Evolutionary conservation across 2,797 vertebrate genomes (phyloP), one percentile per base, ranked within the genome.

Genomic region (Poeciliopsis paucimaculata): DNA sequence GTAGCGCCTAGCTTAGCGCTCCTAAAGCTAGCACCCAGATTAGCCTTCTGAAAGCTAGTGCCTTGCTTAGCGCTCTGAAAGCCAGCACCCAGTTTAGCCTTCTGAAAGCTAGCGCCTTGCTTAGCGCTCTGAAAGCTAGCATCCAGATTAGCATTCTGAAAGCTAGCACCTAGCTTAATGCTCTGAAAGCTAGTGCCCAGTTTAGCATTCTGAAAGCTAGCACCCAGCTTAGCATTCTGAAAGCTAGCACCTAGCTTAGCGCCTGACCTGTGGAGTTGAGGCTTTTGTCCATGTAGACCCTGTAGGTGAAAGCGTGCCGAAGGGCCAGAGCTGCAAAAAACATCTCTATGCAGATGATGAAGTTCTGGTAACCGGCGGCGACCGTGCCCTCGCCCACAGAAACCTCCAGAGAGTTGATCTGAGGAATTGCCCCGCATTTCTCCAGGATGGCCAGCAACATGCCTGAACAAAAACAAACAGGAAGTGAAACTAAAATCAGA

Each of bases 261-360:
- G 1, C 13, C 87, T 83, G 95, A 99, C 98, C 98, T 94, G 97
- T 97, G 0, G 96, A 96, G 36, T 98, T 97, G 1, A 99, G 95
- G 53, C 97, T 96, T 91, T 99, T 99, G 92, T 99, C 97, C 74
- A 95, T 93, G 45, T 99, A 99, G 85, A 98, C 98, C 77, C 79
- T 97, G 94, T 97, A 98, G 0, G 98, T 98, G 95, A 99, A 99
- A 15, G 98, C 98, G 0, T 98, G 97, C 13, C 98, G 96, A 77
- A 99, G 95, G 9, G 97, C 98, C 1, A 99, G 87, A 1, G 98
- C 97, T 0, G 98, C 98, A 0, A 99, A 99, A 92, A 99, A 99
- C 98, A 99, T 99, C 95, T 99, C 98, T 45, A 99, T 94, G 1
- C 98, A 99, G 79, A 98, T 97, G 91, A 99, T 98, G 82, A 99